Conservation (phyloP, 2,888 invertebrate species). For the Euproctis similis region DNA sequence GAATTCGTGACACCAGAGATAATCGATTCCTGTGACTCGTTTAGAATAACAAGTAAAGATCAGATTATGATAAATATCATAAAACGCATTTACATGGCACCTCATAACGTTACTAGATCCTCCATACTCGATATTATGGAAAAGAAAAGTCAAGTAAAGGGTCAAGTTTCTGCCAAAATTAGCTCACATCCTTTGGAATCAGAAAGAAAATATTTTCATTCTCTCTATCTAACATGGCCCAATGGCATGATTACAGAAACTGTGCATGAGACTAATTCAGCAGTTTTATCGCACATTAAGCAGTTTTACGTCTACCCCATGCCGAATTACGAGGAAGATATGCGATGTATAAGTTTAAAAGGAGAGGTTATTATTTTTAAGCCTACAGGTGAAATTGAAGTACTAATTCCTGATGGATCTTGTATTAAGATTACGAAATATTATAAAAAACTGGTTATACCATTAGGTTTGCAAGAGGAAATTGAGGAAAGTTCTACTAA, state of each 20-base stretch:
- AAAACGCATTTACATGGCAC: slow-evolving; percentile 38
- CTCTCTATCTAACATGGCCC: slow-evolving; percentile 56
- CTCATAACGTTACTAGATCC: slow-evolving; percentile 8
- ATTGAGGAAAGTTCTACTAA: slow-evolving; percentile 27
- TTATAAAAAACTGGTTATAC: slow-evolving; percentile 24
- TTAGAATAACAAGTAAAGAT: slow-evolving; percentile 52
- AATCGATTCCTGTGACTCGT: slow-evolving; percentile 45
- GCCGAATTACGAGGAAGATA: slow-evolving; percentile 39
- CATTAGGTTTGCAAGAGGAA: not conserved
- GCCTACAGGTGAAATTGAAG: slow-evolving; percentile 40
- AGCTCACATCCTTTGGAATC: not conserved
- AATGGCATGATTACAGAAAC: slow-evolving; percentile 61
- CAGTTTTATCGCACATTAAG: slow-evolving; percentile 52
- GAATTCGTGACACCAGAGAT: slow-evolving; percentile 30
- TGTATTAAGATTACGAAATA: slow-evolving; percentile 47
- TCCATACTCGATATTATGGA: not conserved
- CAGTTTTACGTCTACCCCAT: slow-evolving; percentile 37
- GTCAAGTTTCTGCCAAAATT: not conserved
- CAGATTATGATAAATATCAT: slow-evolving; percentile 49
- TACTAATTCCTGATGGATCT: slow-evolving; percentile 49
- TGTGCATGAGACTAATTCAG: slow-evolving; percentile 46
- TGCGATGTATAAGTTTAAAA: slow-evolving; percentile 55
- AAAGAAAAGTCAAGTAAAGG: not conserved
- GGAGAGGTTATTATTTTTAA: slow-evolving; percentile 62
- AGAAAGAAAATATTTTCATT: slow-evolving; percentile 31